These are phyloP conservation scores for Darevskia mixta DNA, from an alignment of 2,797 vertebrate species.

Conservation along the genomic window DNA sequence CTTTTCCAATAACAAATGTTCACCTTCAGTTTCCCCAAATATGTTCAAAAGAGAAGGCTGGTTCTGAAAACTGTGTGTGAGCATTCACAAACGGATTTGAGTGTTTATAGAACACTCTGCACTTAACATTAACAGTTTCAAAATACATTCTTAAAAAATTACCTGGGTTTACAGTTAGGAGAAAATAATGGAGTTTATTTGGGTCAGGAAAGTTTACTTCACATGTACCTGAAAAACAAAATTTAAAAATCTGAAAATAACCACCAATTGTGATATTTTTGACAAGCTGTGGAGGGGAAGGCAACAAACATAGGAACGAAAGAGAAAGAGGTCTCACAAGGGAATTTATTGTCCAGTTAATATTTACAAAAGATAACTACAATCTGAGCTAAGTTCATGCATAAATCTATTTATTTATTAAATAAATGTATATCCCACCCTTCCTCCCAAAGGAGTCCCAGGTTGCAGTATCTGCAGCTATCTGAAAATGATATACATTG, in stretches of 20 bases:
- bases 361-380: background rate
- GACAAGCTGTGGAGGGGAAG: background rate
- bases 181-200: conserved; percentile 96
- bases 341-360: background rate
- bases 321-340: background rate
- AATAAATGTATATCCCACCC: too few relatives aligned
- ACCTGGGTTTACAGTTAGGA: conserved; percentile 95
- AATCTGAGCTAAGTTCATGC: background rate
- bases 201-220: conserved; percentile 96
- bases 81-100: background rate
- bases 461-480: background rate
- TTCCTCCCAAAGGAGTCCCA: too few relatives aligned
- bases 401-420: background rate
- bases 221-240: conserved; percentile 89
- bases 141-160: conserved; percentile 64
- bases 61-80: background rate
- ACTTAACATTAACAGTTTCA: background rate
- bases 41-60: background rate
- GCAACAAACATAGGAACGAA: background rate
- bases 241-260: conserved; percentile 34
- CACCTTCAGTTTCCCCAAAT: background rate
- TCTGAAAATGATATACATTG: background rate
- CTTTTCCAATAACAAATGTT: background rate
- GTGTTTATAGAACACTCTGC: background rate
- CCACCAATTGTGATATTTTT: background rate